A percentile compares a stretch with the other conserved stretches of the same genome.
Evolutionary conservation across 2,113 vertebrate species (phyloP).

Genomic region (Pseudopipra pipra): DNA sequence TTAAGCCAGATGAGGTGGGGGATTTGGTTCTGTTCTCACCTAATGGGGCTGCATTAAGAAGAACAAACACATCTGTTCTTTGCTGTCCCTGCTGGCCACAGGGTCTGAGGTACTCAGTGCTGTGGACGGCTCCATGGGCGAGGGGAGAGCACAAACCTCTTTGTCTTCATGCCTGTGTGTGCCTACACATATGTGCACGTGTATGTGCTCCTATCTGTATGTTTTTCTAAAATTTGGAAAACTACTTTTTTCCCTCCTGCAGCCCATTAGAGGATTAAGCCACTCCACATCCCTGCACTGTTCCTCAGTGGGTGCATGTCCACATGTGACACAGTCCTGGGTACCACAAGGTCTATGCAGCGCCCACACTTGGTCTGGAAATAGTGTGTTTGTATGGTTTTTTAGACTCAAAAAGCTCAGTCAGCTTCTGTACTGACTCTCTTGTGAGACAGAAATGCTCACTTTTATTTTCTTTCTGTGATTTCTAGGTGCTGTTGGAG

Average conservation of each 20-base stretch:
- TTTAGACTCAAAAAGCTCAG: background rate
- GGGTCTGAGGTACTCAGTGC: rapidly evolving
- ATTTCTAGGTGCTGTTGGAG: background rate
- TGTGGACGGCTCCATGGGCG: rapidly evolving
- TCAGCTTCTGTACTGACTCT: background rate
- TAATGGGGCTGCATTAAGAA: slow-evolving; percentile 23
- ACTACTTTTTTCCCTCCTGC: background rate
- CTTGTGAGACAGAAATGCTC: background rate
- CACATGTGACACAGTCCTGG: rapidly evolving
- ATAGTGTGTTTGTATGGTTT: background rate
- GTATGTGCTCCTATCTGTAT: background rate
- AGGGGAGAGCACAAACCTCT: background rate
- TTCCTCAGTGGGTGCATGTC: background rate
- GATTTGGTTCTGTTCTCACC: slow-evolving; percentile 25
- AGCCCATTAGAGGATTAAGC: background rate
- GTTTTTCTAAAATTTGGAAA: slow-evolving; percentile 30
- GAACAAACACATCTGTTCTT: slow-evolving; percentile 40
- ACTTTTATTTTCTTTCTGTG: background rate
- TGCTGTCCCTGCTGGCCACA: background rate
- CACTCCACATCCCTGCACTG: background rate
- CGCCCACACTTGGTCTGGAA: background rate
- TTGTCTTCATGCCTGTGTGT: background rate
- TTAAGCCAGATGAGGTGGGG: background rate
- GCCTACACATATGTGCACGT: background rate
- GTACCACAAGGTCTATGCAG: too few relatives aligned